Evolutionary conservation across 2,888 invertebrate genomes (phyloP).

Genomic region (Nemurella pictetii): DNA sequence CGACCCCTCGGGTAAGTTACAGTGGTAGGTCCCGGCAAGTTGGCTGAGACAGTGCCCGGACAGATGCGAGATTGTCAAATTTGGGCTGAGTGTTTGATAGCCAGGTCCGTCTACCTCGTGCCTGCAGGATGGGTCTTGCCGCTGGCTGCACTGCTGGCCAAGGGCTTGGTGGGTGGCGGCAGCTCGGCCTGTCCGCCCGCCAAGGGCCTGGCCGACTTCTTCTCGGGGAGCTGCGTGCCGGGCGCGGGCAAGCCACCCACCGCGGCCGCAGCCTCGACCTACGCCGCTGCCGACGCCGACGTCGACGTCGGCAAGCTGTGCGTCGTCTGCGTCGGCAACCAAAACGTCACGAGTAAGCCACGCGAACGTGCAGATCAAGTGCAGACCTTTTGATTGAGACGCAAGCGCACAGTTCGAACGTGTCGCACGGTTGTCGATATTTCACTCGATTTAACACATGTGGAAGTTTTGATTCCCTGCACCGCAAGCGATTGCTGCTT

Average conservation of each 20-base stretch:
- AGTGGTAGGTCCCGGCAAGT: too few relatives aligned
- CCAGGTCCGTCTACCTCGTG: too few relatives aligned
- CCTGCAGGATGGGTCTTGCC: conserved; percentile 52
- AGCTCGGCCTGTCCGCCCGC: conserved; percentile 60
- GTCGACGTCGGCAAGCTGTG: conserved; percentile 53
- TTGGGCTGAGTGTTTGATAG: too few relatives aligned
- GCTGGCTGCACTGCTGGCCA: conserved; percentile 61
- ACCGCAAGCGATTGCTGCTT: too few relatives aligned
- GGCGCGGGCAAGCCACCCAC: conserved; percentile 61
- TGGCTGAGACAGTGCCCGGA: too few relatives aligned
- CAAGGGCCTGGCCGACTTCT: conserved; percentile 67
- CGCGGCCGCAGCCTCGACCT: conserved; percentile 53
- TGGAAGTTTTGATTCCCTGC: too few relatives aligned
- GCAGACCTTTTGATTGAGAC: too few relatives aligned
- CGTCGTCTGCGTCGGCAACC: conserved; percentile 55
- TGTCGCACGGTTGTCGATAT: too few relatives aligned
- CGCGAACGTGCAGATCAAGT: too few relatives aligned
- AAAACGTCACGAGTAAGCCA: conserved; percentile 44
- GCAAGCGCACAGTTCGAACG: too few relatives aligned
- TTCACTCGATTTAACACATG: too few relatives aligned
- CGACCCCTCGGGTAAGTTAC: conserved; percentile 29
- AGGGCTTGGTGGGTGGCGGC: conserved; percentile 57
- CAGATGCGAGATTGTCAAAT: too few relatives aligned
- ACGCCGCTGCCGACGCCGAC: conserved; percentile 56
- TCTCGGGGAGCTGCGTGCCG: conserved; percentile 66